Evolutionary conservation across 2,888 invertebrate species (phyloP).

Genomic region (Tipula lateralis): DNA sequence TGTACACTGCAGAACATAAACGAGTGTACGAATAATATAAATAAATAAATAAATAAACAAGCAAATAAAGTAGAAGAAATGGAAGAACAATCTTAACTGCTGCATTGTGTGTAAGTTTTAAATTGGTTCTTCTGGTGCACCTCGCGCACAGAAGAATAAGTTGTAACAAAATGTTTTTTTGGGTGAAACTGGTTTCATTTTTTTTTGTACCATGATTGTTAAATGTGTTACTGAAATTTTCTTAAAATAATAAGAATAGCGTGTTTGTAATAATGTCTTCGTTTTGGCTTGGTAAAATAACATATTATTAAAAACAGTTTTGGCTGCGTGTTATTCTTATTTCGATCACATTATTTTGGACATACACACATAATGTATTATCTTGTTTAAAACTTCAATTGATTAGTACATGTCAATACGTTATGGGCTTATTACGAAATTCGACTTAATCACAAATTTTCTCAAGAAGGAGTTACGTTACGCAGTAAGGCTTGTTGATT

Average conservation of each 20-base stretch:
- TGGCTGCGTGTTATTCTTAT: neutral
- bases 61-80: neutral
- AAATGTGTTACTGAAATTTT: conserved; percentile 19
- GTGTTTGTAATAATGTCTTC: conserved; percentile 11
- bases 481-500: no score
- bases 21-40: neutral
- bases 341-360: neutral
- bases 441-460: no score
- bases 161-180: conserved; percentile 20
- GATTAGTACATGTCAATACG: neutral
- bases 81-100: neutral
- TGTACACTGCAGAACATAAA: neutral
- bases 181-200: neutral
- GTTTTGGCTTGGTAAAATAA: neutral
- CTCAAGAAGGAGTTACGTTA: no score
- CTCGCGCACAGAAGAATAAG: neutral
- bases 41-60: neutral
- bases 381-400: neutral
- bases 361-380: neutral
- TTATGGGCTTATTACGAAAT: no score
- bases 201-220: neutral
- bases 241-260: neutral
- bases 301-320: neutral
- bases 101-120: neutral
- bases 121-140: neutral